These are phyloP conservation scores for Dendrocincla tyrannina DNA, from an alignment of 2,797 vertebrate species.

Conservation along the genomic window DNA sequence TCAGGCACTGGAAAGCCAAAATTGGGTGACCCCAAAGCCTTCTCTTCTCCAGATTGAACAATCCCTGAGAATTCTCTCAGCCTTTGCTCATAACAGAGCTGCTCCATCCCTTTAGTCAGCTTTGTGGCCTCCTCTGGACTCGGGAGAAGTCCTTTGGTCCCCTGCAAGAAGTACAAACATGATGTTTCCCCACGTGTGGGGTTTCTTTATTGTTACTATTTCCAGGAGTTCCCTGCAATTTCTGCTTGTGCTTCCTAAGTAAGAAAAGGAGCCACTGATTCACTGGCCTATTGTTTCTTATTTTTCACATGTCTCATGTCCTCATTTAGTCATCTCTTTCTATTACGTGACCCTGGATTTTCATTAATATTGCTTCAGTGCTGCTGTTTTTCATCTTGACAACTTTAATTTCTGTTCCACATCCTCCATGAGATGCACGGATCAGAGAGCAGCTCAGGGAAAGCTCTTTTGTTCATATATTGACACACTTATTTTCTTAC, in stretches of 20 bases:
- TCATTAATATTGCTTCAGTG: background rate
- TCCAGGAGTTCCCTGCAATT: background rate
- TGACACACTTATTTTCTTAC: background rate
- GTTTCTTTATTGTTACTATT: background rate
- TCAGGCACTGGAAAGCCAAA: background rate
- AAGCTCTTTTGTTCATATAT: background rate
- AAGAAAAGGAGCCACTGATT: background rate
- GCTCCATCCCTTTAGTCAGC: background rate
- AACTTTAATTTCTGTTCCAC: background rate
- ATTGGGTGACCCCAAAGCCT: background rate
- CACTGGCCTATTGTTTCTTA: background rate
- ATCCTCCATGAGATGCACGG: background rate
- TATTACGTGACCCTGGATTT: background rate
- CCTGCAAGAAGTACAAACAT: background rate
- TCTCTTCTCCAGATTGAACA: background rate
- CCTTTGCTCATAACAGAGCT: background rate
- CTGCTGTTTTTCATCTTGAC: background rate
- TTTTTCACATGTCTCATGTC: background rate
- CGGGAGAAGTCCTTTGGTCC: background rate
- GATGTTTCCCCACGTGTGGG: background rate
- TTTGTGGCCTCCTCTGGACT: background rate
- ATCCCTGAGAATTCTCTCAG: background rate
- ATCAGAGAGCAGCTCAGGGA: background rate
- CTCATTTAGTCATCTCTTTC: slow-evolving; percentile 4
- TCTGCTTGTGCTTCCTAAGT: background rate